These are phyloP conservation scores for Clepsis dumicolana DNA, from an alignment of 2,888 invertebrate genomes.

Conservation along the genomic window DNA sequence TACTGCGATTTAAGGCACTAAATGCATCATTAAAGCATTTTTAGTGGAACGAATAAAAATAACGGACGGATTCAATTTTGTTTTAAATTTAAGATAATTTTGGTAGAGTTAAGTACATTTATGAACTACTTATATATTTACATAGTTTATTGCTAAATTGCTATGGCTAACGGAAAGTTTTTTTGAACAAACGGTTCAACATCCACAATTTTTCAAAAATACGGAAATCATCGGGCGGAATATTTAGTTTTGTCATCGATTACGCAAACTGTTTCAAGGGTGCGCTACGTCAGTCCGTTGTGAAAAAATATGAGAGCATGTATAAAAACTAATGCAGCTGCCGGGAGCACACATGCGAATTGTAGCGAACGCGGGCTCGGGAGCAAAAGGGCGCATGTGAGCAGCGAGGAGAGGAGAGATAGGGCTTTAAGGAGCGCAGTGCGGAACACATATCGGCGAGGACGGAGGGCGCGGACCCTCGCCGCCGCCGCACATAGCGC, in stretches of 20 bases:
- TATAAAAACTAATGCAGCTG: conserved; percentile 85
- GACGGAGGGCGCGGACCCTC: conserved; percentile 57
- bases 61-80: not conserved
- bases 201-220: conserved; percentile 72
- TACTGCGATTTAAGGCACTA: not conserved
- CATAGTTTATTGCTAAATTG: not conserved
- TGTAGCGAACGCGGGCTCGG: conserved; percentile 63
- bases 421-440: conserved; percentile 55
- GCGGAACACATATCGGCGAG: conserved; percentile 60
- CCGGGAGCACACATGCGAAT: conserved; percentile 85
- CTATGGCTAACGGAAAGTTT: not conserved
- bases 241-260: conserved; percentile 87
- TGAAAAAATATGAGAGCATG: conserved; percentile 85
- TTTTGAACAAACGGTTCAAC: not conserved
- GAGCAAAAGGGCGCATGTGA: conserved; percentile 65
- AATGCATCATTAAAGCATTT: not conserved
- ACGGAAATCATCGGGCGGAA: conserved; percentile 86
- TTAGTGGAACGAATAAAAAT: not conserved
- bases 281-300: conserved; percentile 78
- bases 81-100: not conserved
- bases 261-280: conserved; percentile 87
- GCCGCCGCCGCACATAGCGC: conserved; percentile 39
- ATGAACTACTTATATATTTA: too few species aligned
- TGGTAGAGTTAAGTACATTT: not conserved
- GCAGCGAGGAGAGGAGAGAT: conserved; percentile 48